A percentile compares a stretch with the other conserved stretches of the same genome.
Conservation (phyloP, 2,797 vertebrate species). For the Columba guinea region DNA sequence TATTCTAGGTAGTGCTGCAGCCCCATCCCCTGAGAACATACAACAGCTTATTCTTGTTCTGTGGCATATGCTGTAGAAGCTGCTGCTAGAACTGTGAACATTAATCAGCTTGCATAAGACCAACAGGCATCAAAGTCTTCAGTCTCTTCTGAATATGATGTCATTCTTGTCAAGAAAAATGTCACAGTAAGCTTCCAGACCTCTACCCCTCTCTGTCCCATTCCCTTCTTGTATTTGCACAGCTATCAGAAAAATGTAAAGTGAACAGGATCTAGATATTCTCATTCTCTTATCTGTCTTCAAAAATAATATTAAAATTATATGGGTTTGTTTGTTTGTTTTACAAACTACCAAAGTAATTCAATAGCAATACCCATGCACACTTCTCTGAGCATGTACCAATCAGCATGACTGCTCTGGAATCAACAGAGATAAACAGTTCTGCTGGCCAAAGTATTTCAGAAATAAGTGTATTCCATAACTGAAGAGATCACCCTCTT, state of each 20-base stretch:
- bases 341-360: background rate
- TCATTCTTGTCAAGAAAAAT: background rate
- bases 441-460: background rate
- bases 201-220: no score
- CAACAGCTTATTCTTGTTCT: background rate
- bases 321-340: background rate
- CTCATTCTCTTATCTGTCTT: background rate
- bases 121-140: background rate
- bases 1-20: background rate
- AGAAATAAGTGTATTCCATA: background rate
- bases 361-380: background rate
- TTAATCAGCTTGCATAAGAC: background rate
- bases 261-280: background rate
- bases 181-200: background rate
- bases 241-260: background rate
- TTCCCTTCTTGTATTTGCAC: background rate
- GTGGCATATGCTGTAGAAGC: background rate
- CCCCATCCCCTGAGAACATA: background rate
- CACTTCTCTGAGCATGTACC: background rate
- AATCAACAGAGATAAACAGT: background rate
- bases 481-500: background rate
- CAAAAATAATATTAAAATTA: background rate
- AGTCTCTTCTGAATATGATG: background rate
- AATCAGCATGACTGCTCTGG: background rate
- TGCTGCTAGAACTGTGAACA: background rate